These are phyloP conservation scores for Plemyria rubiginata DNA, from an alignment of 2,888 invertebrate species.

Conservation along the genomic window DNA sequence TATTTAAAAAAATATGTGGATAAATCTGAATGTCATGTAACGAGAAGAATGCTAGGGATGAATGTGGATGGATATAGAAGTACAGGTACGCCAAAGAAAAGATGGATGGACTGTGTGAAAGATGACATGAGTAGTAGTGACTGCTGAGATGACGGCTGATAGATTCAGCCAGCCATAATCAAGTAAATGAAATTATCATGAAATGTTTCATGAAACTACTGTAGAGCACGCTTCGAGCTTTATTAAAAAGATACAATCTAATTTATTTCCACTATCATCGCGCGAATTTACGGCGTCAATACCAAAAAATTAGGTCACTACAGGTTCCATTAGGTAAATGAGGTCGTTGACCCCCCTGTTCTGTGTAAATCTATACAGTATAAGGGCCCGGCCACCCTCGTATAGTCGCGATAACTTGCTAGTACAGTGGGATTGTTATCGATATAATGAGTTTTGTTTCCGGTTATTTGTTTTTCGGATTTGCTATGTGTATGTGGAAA, in stretches of 20 bases:
- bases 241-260: conserved; percentile 5
- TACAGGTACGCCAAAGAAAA: no score
- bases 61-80: no score
- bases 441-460: conserved; percentile 35
- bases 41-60: no score
- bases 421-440: conserved; percentile 34
- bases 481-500: conserved; percentile 25
- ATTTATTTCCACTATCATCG: conserved; percentile 22
- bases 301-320: conserved; percentile 42
- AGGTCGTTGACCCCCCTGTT: conserved; percentile 39
- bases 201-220: neutral
- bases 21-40: no score
- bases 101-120: no score
- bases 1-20: no score
- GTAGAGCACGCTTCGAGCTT: conserved; percentile 2
- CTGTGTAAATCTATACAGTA: conserved; percentile 22
- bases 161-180: no score
- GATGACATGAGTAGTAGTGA: no score
- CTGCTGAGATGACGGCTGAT: no score
- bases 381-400: conserved; percentile 33
- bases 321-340: conserved; percentile 40
- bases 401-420: conserved; percentile 42
- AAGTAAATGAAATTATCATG: neutral
- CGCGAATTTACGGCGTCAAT: conserved; percentile 35
- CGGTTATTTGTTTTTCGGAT: conserved; percentile 40